Conservation (phyloP, 2,113 vertebrate species). For the Athene cunicularia region DNA sequence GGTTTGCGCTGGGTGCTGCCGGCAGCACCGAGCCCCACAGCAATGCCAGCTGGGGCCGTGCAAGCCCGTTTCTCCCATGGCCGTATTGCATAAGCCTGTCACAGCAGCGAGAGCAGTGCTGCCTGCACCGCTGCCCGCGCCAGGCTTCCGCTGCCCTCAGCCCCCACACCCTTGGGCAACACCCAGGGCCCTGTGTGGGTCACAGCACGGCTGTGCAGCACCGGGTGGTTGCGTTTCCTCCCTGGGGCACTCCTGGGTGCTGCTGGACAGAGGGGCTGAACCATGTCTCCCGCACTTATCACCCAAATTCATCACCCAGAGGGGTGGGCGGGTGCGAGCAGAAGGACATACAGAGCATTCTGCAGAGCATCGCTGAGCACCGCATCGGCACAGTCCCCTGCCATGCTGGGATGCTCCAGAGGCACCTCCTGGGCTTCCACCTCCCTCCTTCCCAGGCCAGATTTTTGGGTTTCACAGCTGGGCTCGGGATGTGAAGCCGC, state of each 20-base stretch:
- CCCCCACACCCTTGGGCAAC: not conserved
- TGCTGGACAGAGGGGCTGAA: not conserved
- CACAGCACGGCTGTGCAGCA: rapidly evolving
- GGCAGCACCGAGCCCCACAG: rapidly evolving
- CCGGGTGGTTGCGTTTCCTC: rapidly evolving
- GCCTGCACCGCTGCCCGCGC: not conserved
- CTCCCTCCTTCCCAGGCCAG: not conserved
- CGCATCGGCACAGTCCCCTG: rapidly evolving
- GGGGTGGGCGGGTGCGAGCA: not conserved
- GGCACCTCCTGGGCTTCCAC: rapidly evolving
- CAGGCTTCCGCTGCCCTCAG: not conserved
- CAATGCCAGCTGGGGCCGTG: rapidly evolving
- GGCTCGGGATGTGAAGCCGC: rapidly evolving
- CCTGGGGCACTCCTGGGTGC: not conserved
- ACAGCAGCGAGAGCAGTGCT: not conserved
- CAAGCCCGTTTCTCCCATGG: not conserved
- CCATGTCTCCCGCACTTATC: rapidly evolving
- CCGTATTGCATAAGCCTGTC: not conserved
- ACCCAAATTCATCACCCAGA: not conserved
- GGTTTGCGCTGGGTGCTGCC: not conserved
- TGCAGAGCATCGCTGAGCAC: rapidly evolving
- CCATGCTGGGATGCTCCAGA: rapidly evolving
- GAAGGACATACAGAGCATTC: rapidly evolving
- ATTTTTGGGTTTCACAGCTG: not conserved
- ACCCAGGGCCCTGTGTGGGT: rapidly evolving